A percentile compares a stretch with the other conserved stretches of the same genome.
Conservation (phyloP, 2,888 invertebrate genomes). For the Catocala sponsa region DNA sequence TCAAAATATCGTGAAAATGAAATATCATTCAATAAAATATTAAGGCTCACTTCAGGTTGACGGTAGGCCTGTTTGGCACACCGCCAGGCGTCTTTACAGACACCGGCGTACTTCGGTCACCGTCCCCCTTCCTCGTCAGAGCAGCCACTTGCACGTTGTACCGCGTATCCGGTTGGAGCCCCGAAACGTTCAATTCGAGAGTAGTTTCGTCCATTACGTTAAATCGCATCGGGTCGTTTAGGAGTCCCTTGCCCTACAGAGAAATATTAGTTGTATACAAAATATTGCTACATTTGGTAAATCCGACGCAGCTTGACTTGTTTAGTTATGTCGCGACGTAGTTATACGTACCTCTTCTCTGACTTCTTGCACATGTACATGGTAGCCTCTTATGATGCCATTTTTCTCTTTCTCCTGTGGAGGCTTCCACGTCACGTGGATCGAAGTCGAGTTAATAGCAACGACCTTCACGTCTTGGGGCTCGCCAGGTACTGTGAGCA, state of each 20-base stretch:
- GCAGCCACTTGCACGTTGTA: conserved; percentile 98
- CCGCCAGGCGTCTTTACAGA: conserved; percentile 97
- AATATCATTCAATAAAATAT: conserved; percentile 38
- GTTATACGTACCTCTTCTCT: conserved; percentile 91
- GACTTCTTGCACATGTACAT: conserved; percentile 97
- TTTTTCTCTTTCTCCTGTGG: conserved; percentile 97
- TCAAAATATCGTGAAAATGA: conserved; percentile 26
- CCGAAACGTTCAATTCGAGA: conserved; percentile 94
- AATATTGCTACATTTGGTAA: background rate
- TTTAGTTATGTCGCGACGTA: background rate
- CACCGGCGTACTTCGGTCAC: conserved; percentile 95
- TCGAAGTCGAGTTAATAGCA: conserved; percentile 97
- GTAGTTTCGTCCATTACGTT: conserved; percentile 94
- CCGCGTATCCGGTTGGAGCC: conserved; percentile 97
- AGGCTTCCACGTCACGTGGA: conserved; percentile 98
- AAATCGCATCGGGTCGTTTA: conserved; percentile 95
- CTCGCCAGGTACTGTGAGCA: conserved; percentile 97
- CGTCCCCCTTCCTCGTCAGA: conserved; percentile 98
- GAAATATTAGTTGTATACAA: conserved; percentile 9
- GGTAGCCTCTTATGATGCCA: conserved; percentile 98
- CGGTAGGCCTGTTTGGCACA: conserved; percentile 94
- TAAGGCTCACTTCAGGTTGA: conserved; percentile 91
- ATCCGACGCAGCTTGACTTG: background rate
- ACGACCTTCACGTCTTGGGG: conserved; percentile 97
- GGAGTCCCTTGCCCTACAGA: conserved; percentile 91